phyloP scores from a whole-genome alignment of 2,113 vertebrate species.

The Dasyurus viverrinus region DNA sequence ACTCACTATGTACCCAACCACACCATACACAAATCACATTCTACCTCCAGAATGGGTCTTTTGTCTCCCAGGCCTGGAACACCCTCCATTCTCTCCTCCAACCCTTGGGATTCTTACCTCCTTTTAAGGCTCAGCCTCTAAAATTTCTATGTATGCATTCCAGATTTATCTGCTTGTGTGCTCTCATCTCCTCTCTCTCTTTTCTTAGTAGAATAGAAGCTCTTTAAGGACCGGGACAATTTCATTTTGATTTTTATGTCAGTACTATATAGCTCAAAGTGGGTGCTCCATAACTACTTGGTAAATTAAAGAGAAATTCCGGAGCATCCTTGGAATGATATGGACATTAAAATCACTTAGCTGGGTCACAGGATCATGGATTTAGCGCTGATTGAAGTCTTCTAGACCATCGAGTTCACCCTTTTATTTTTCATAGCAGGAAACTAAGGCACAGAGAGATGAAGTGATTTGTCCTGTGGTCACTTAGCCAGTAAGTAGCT shows the following conservation, averaged over 20 bases:
- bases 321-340: not conserved
- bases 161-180: not conserved
- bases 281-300: not conserved
- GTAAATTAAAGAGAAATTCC: not conserved
- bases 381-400: not conserved
- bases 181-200: not conserved
- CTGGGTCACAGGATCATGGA: not conserved
- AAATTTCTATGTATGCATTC: not conserved
- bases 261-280: not conserved
- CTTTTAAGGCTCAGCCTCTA: not conserved
- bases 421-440: not conserved
- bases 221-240: not conserved
- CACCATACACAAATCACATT: not conserved
- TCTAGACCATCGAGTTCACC: not conserved
- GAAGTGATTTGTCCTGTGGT: not conserved
- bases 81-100: not conserved
- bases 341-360: not conserved
- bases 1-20: not conserved
- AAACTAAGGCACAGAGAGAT: no score
- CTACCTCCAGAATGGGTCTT: not conserved
- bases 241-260: not conserved
- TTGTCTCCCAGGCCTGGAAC: not conserved
- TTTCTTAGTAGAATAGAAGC: not conserved
- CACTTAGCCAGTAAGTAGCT: not conserved
- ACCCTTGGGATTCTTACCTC: not conserved